phyloP scores from a whole-genome alignment of 1,140 invertebrate species.

The Ooceraea biroi region DNA sequence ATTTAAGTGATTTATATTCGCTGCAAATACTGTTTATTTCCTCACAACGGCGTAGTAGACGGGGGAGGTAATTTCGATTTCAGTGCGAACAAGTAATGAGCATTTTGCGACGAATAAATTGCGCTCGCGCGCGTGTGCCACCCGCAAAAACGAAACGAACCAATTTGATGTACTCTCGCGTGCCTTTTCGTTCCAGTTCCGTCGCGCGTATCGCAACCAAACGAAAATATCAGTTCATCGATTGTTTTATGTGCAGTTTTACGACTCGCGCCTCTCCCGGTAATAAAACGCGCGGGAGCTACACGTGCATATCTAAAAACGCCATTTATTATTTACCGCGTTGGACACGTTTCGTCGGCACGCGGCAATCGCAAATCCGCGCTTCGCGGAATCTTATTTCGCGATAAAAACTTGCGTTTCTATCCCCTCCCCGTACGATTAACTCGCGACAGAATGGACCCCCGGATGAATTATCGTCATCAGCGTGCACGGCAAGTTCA shows the following conservation, averaged over 20 bases:
- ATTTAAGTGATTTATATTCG: conserved; percentile 30
- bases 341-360: neutral
- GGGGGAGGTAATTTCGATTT: conserved; percentile 15
- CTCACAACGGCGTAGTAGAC: neutral
- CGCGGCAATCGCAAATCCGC: no score
- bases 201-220: neutral
- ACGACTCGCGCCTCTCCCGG: conserved; percentile 38
- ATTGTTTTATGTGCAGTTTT: conserved; percentile 56
- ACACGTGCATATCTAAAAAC: conserved; percentile 7
- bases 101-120: conserved; percentile 50
- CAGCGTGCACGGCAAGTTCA: no score
- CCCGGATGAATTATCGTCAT: neutral
- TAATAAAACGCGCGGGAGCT: conserved; percentile 48
- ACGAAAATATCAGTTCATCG: conserved; percentile 56
- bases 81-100: conserved; percentile 47
- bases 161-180: conserved; percentile 43
- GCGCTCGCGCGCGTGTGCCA: conserved; percentile 3
- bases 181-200: conserved; percentile 53
- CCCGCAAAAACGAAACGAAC: conserved; percentile 46
- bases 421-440: neutral
- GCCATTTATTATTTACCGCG: conserved; percentile 30
- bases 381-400: conserved; percentile 14
- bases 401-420: neutral
- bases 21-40: conserved; percentile 28
- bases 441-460: neutral